Evolutionary conservation across 1,140 invertebrate species (phyloP), one percentile per base, ranked within the genome.

Genomic region (Dendrolimus punctatus): DNA sequence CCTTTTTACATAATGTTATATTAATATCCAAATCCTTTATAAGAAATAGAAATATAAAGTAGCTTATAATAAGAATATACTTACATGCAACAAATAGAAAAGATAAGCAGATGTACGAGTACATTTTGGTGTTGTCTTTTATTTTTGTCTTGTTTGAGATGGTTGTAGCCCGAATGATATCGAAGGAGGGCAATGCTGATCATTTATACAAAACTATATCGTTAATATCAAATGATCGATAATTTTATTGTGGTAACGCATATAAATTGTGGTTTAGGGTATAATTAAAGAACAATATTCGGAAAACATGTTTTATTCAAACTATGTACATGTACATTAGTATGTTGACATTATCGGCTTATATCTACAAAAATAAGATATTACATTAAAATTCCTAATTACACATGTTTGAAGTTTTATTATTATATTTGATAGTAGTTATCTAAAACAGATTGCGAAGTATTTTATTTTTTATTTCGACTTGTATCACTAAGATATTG

Each of bases 141-240:
- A 40, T 41, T 49, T 46, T n/a, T 41, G 42, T 49, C 9, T 39
- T 46, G 39, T 40, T 45, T 7, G 6, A n/a, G 6, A 53, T 46
- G 50, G 38, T 4, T 39, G 6, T 9, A 9, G 42, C 7, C 10
- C 9, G 49, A 63, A 54, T 63, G 53, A 51, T 59, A 40, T 41
- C 10, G n/a, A 47, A 38, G 7, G 9, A 43, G 8, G 8, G 38
- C 40, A 4, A 6, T 36, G n/a, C 37, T 53, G 48, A 48, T 48
- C 47, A 49, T 64, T 57, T 64, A 64, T 64, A 64, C 53, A 39
- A 55, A 59, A 53, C 47, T 43, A 40, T 42, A 46, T 58, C 55
- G 57, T 62, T 46, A 55, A 51, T 39, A 55, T 46, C 49, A 42
- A 52, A 56, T 53, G 51, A 37, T 7, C 39, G 5, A 53, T 46